A percentile compares a stretch with the other conserved stretches of the same genome.
phyloP scores from a whole-genome alignment of 2,797 vertebrate genomes.

The Bradypodion ventrale region DNA sequence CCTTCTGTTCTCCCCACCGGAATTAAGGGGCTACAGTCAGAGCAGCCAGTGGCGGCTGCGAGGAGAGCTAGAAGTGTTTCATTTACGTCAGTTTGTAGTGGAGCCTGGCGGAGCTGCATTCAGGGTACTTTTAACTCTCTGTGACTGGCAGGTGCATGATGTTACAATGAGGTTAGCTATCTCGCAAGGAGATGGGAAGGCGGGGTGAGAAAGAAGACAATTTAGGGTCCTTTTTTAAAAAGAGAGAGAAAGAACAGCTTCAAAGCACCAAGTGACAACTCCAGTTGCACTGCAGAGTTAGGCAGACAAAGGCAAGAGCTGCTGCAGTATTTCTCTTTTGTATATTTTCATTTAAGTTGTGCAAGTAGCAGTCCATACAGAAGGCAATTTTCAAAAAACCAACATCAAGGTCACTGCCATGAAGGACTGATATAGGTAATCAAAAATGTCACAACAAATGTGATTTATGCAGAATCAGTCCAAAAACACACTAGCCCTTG shows the following conservation, averaged over 20 bases:
- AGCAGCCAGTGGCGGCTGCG: slow-evolving; percentile 42
- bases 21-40: not conserved
- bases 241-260: not conserved
- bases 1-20: not conserved
- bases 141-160: slow-evolving; percentile 44
- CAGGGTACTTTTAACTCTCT: slow-evolving; percentile 35
- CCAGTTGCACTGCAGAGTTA: not conserved
- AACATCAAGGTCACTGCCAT: too few relatives aligned
- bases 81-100: slow-evolving; percentile 33
- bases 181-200: not conserved
- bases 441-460: too few relatives aligned
- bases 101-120: slow-evolving; percentile 7
- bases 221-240: not conserved
- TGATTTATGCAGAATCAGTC: too few relatives aligned
- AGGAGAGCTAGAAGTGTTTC: slow-evolving; percentile 6
- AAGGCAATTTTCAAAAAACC: not conserved
- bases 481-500: too few relatives aligned
- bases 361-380: slow-evolving; percentile 40
- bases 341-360: slow-evolving; percentile 2
- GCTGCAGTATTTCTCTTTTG: not conserved
- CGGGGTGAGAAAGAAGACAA: not conserved
- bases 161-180: slow-evolving; percentile 46
- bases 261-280: rapidly evolving
- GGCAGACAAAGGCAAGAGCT: slow-evolving; percentile 12
- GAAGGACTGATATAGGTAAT: too few relatives aligned